Evolutionary conservation across 2,797 vertebrate species (phyloP).

Genomic region (Myripristis murdjan): DNA sequence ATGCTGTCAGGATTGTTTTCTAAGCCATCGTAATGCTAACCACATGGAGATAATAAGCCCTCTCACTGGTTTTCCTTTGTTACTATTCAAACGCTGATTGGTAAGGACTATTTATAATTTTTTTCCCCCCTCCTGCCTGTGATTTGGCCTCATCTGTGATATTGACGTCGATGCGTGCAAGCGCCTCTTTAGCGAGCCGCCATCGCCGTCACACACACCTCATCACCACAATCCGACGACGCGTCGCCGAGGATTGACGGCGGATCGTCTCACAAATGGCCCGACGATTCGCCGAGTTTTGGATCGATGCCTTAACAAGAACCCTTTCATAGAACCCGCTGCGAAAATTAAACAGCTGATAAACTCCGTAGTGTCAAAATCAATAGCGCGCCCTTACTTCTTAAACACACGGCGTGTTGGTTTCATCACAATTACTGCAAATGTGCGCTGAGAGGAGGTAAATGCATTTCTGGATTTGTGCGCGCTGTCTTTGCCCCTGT

Average conservation of each 20-base stretch:
- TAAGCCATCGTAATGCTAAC: no score
- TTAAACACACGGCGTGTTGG: constrained; percentile 34
- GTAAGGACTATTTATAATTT: not conserved
- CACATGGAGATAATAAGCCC: no score
- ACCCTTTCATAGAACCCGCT: constrained; percentile 29
- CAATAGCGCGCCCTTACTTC: constrained; percentile 48
- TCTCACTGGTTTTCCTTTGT: no score
- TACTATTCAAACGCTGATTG: not conserved
- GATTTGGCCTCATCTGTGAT: not conserved
- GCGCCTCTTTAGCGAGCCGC: not conserved
- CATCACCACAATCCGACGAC: constrained; percentile 14
- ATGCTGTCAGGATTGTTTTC: no score
- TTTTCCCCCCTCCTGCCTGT: not conserved
- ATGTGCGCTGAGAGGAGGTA: not conserved
- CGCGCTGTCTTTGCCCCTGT: no score
- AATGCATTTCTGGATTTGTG: constrained; percentile 7
- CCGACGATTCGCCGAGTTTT: constrained; percentile 55
- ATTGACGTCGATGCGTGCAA: not conserved
- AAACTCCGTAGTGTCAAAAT: constrained; percentile 61
- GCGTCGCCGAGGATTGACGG: not conserved
- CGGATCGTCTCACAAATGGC: constrained; percentile 46
- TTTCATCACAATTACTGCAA: constrained; percentile 18
- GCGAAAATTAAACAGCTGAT: constrained; percentile 73
- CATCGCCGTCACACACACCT: constrained; percentile 5
- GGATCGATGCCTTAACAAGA: constrained; percentile 61